Percentiles rank a stretch among this genome's conserved stretches.
Conservation (phyloP, 2,797 vertebrate genomes). For the Poliocrania exsul region DNA sequence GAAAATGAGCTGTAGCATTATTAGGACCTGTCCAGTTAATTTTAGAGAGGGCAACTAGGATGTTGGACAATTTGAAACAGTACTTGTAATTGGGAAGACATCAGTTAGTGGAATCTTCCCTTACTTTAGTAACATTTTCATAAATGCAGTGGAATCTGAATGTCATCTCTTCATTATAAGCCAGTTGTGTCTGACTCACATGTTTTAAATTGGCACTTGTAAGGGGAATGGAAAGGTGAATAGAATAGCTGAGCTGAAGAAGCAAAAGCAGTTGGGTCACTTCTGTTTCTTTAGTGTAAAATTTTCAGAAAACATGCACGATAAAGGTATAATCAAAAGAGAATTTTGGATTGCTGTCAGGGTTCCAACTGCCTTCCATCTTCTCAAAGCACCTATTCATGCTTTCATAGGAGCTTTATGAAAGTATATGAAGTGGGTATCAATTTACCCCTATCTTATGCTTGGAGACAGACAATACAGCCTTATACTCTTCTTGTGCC, state of each 20-base stretch:
- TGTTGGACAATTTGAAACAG: background rate
- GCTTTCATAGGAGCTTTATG: conserved; percentile 22
- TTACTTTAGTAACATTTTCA: background rate
- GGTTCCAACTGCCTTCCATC: background rate
- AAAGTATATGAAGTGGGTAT: conserved; percentile 4
- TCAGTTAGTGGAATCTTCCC: background rate
- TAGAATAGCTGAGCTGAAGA: background rate
- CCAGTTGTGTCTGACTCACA: background rate
- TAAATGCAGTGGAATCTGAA: background rate
- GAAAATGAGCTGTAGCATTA: background rate
- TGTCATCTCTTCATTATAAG: background rate
- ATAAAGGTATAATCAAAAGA: conserved; percentile 10
- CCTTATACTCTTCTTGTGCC: background rate
- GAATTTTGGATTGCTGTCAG: conserved; percentile 24
- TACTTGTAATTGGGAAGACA: background rate
- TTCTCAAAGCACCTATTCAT: conserved; percentile 19
- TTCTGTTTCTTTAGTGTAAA: conserved; percentile 11
- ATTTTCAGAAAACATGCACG: background rate
- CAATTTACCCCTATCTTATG: background rate
- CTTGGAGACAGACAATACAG: background rate
- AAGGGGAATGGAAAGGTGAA: background rate
- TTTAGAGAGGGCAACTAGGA: background rate
- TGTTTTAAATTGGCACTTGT: conserved; percentile 8
- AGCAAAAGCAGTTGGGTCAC: conserved; percentile 10
- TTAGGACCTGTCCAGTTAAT: background rate